These are phyloP conservation scores for Liasis olivaceus DNA, from an alignment of 2,797 vertebrate genomes.

Conservation along the genomic window DNA sequence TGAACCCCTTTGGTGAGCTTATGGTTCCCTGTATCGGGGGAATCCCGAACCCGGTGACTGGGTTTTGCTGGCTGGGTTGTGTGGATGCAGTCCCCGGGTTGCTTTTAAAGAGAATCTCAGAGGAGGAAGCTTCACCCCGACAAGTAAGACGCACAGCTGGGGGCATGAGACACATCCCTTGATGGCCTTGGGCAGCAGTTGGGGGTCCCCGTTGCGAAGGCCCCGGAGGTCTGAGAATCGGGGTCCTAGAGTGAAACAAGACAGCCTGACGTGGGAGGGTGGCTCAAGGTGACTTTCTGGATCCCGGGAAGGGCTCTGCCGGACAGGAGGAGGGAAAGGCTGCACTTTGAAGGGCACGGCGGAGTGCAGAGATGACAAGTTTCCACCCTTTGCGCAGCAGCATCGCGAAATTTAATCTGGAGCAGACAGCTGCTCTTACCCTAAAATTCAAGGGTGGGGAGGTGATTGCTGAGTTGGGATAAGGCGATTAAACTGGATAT, in stretches of 20 bases:
- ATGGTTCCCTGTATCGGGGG: background rate
- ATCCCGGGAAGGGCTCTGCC: background rate
- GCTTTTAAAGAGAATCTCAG: background rate
- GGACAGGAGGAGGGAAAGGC: background rate
- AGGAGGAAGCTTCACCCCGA: background rate
- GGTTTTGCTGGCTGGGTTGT: background rate
- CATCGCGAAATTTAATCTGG: background rate
- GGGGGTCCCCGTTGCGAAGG: background rate
- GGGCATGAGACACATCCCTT: background rate
- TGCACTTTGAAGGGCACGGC: rapidly evolving
- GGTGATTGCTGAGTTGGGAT: background rate
- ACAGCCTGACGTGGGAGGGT: background rate
- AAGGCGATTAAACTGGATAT: background rate
- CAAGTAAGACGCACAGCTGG: background rate
- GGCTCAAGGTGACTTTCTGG: background rate
- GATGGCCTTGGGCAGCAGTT: too few relatives aligned
- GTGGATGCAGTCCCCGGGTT: background rate
- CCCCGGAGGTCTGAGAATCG: background rate
- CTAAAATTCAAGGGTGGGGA: too few relatives aligned
- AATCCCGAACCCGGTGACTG: too few relatives aligned
- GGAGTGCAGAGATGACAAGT: too few relatives aligned
- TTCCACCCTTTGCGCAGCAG: too few relatives aligned
- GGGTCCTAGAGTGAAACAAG: background rate
- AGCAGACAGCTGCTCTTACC: background rate
- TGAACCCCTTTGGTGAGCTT: background rate